These are phyloP conservation scores for Smutsia gigantea DNA, from an alignment of 2,797 vertebrate species.

Conservation along the genomic window DNA sequence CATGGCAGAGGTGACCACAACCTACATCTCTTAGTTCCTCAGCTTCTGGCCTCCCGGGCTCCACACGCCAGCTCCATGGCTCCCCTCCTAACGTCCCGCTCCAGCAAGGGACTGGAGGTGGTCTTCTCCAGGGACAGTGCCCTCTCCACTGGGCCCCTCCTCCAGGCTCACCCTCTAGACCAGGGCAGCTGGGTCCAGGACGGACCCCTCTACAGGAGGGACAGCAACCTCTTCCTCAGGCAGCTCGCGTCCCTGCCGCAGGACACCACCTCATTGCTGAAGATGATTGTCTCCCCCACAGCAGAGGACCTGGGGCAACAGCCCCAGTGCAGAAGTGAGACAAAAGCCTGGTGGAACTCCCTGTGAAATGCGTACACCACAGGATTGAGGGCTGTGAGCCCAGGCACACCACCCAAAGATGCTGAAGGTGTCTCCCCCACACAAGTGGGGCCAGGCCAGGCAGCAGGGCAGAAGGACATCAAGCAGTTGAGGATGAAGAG, in stretches of 20 bases:
- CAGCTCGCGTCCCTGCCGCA: conserved; percentile 87
- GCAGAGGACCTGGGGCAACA: conserved; percentile 83
- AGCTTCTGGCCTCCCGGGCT: neutral
- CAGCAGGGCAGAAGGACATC: conserved; percentile 86
- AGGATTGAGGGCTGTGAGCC: conserved; percentile 88
- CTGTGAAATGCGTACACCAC: conserved; percentile 91
- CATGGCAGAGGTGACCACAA: neutral
- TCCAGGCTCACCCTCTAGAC: conserved; percentile 71
- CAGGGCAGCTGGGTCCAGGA: conserved; percentile 74
- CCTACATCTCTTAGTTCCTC: neutral
- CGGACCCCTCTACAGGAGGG: conserved; percentile 69
- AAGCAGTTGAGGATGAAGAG: conserved; percentile 91
- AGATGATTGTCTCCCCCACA: conserved; percentile 86
- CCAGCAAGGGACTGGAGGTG: conserved; percentile 13
- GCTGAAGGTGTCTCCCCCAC: conserved; percentile 88
- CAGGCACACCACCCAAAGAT: conserved; percentile 90
- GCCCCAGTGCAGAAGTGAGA: conserved; percentile 87
- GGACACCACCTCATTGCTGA: conserved; percentile 89
- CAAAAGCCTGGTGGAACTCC: conserved; percentile 89
- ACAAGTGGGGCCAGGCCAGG: conserved; percentile 73
- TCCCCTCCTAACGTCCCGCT: neutral
- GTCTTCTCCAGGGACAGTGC: conserved; percentile 86
- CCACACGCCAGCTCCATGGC: neutral
- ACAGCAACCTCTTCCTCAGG: conserved; percentile 87
- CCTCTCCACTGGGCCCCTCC: conserved; percentile 80